Evolutionary conservation across 2,888 invertebrate genomes (phyloP).

Genomic region (Trisateles emortualis): DNA sequence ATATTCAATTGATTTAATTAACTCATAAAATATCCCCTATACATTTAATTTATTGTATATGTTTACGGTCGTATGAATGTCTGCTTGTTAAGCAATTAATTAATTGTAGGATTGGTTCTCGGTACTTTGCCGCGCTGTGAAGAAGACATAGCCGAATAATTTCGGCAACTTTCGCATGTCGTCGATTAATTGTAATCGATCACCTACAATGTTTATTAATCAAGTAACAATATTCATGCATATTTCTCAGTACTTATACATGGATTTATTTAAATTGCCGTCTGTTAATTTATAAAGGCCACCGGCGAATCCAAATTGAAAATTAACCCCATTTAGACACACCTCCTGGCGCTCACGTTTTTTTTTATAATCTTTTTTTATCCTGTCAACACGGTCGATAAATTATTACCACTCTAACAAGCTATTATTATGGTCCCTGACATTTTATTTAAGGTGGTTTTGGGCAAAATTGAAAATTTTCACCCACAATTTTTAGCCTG

Average conservation of each 20-base stretch:
- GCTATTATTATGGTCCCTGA: constrained; percentile 82
- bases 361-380: constrained; percentile 65
- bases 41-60: constrained; percentile 34
- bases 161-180: constrained; percentile 63
- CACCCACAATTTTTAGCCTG: constrained; percentile 70
- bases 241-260: constrained; percentile 63
- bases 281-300: constrained; percentile 77
- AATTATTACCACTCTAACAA: constrained; percentile 80
- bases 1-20: constrained; percentile 19
- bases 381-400: constrained; percentile 83
- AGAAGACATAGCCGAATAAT: constrained; percentile 53
- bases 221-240: constrained; percentile 74
- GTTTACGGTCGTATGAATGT: constrained; percentile 47
- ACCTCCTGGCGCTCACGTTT: constrained; percentile 76
- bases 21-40: constrained; percentile 34
- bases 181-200: constrained; percentile 69
- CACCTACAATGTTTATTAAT: constrained; percentile 68
- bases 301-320: constrained; percentile 82
- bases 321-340: constrained; percentile 83
- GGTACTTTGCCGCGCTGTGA: constrained; percentile 49
- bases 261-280: constrained; percentile 71
- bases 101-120: constrained; percentile 54
- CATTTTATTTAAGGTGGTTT: constrained; percentile 79
- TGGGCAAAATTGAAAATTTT: constrained; percentile 79
- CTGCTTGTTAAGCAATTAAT: constrained; percentile 45